A percentile compares a stretch with the other conserved stretches of the same genome.
Conservation (phyloP, 2,888 invertebrate species). For the Aphodius granarius region DNA sequence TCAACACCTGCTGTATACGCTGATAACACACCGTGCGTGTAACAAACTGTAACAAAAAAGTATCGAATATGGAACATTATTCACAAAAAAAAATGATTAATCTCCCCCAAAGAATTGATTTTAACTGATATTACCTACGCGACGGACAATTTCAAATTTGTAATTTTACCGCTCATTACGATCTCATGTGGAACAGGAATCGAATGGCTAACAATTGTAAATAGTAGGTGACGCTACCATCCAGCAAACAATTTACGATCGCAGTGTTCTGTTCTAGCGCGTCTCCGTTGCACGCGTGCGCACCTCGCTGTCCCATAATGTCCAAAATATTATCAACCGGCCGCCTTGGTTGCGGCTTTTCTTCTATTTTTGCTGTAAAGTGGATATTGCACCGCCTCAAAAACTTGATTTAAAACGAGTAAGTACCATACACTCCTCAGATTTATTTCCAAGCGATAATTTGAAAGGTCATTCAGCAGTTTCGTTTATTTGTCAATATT, state of each 20-base stretch:
- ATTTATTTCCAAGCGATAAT: neutral
- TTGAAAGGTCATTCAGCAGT: neutral
- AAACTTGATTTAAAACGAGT: conserved; percentile 27
- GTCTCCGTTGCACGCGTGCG: conserved; percentile 25
- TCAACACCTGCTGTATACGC: too few relatives aligned
- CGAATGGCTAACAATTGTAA: neutral
- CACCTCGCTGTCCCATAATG: conserved; percentile 28
- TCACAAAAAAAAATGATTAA: too few relatives aligned
- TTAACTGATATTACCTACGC: neutral
- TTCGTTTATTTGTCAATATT: conserved; percentile 4
- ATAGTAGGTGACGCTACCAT: conserved; percentile 22
- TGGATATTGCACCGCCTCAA: conserved; percentile 34
- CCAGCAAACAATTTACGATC: conserved; percentile 21
- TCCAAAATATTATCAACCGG: conserved; percentile 20
- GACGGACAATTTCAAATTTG: neutral
- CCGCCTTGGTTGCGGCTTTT: conserved; percentile 28
- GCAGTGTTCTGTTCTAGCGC: conserved; percentile 20
- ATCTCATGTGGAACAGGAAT: neutral
- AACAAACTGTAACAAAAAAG: too few relatives aligned
- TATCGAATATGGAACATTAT: too few relatives aligned
- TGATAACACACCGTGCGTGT: too few relatives aligned
- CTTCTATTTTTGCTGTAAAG: conserved; percentile 28
- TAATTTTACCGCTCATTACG: neutral
- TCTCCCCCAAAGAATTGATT: too few relatives aligned
- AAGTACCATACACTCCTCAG: conserved; percentile 19